Percentiles rank a stretch among this genome's conserved stretches.
Conservation (phyloP, 2,797 vertebrate genomes). For the Myotis myotis region DNA sequence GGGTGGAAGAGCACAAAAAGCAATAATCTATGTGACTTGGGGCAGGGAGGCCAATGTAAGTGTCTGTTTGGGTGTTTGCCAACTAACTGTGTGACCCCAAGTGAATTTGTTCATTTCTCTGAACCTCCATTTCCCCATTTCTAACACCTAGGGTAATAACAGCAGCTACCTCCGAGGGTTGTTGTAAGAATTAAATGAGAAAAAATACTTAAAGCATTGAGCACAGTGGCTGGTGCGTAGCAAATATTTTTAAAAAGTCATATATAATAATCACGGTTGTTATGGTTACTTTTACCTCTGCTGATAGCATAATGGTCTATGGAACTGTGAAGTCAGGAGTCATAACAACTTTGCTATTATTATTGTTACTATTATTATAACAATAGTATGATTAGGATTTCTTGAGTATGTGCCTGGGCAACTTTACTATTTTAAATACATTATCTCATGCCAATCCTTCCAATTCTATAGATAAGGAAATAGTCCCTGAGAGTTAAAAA, state of each 20-base stretch:
- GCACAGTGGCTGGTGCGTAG: neutral
- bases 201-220: constrained; percentile 16
- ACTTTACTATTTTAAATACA: constrained; percentile 37
- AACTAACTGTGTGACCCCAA: constrained; percentile 5
- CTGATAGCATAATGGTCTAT: neutral
- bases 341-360: neutral
- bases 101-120: constrained; percentile 34
- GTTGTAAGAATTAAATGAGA: neutral
- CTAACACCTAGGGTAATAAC: neutral
- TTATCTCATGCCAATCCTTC: neutral
- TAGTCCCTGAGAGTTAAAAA: neutral
- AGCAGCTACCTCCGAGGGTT: neutral
- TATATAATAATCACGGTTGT: neutral
- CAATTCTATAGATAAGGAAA: constrained; percentile 19
- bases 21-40: neutral
- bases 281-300: neutral
- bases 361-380: neutral
- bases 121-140: constrained; percentile 25
- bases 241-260: neutral
- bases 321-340: constrained; percentile 14
- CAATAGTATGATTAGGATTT: constrained; percentile 4
- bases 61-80: neutral
- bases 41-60: neutral
- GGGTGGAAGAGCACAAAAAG: neutral
- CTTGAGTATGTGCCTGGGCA: neutral